phyloP scores from a whole-genome alignment of 2,888 invertebrate genomes.

The Ornithoptera alexandrae region DNA sequence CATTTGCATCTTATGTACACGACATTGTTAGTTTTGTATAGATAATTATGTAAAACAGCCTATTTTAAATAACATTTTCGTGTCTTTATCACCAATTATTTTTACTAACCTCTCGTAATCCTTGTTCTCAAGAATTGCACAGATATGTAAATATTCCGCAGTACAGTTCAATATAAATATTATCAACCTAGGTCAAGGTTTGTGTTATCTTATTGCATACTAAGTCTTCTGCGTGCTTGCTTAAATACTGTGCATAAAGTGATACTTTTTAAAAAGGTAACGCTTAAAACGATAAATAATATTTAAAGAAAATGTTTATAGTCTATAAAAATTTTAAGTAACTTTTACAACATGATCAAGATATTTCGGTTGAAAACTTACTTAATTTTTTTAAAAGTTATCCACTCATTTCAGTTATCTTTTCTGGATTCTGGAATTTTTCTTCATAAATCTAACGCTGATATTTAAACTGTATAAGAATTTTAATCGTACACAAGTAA shows the following conservation, averaged over 20 bases:
- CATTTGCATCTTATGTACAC: neutral
- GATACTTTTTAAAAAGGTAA: neutral
- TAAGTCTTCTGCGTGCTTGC: constrained; percentile 18
- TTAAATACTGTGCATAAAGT: neutral
- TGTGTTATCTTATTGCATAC: constrained; percentile 41
- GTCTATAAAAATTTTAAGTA: neutral
- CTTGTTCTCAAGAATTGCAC: constrained; percentile 31
- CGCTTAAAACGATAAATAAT: neutral
- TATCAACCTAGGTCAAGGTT: constrained; percentile 59
- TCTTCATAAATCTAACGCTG: too few relatives aligned
- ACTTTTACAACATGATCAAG: neutral
- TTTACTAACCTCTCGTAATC: constrained; percentile 33
- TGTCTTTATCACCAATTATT: constrained; percentile 10
- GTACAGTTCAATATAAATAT: constrained; percentile 34
- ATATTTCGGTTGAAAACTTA: neutral
- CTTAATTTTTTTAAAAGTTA: neutral
- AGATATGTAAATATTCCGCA: constrained; percentile 31
- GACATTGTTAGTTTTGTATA: neutral
- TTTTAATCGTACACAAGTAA: too few relatives aligned
- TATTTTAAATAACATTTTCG: neutral
- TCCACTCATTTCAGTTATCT: neutral
- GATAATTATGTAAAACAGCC: neutral
- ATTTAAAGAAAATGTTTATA: neutral
- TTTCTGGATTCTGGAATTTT: neutral
- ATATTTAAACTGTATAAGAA: too few relatives aligned